Conservation (phyloP, 1,140 invertebrate genomes). For the Trachelipus rathkii region DNA sequence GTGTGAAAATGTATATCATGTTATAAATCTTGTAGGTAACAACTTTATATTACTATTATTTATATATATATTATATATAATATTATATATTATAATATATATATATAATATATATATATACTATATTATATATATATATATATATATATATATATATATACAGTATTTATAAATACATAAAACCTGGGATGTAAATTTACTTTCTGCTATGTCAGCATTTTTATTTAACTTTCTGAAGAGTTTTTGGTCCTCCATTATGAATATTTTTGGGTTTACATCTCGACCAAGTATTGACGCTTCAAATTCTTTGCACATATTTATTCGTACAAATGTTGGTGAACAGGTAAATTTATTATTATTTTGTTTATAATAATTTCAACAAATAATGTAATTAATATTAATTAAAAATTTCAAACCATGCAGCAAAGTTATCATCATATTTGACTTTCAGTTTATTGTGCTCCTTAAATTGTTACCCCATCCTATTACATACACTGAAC, state of each 20-base stretch:
- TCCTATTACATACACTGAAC: background rate
- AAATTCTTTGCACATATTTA: background rate
- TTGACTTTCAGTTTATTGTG: background rate
- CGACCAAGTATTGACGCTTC: background rate
- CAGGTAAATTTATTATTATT: background rate
- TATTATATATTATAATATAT: too few species aligned
- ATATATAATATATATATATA: too few species aligned
- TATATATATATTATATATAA: too few species aligned
- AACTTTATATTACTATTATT: too few species aligned
- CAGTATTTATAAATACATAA: too few species aligned
- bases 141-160: too few species aligned
- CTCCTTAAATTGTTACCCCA: background rate
- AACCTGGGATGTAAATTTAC: too few species aligned
- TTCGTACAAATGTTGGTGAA: conserved; percentile 3
- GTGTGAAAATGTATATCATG: too few species aligned
- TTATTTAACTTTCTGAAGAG: background rate
- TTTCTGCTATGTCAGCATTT: background rate
- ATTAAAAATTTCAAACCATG: background rate
- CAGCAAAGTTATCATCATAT: background rate
- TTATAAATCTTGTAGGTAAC: too few species aligned
- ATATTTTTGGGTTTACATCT: background rate
- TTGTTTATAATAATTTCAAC: background rate
- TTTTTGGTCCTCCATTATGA: background rate
- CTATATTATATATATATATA: too few species aligned
- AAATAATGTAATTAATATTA: background rate